Evolutionary conservation across 2,888 invertebrate genomes (phyloP).

Genomic region (Andricus quercusramuli): DNA sequence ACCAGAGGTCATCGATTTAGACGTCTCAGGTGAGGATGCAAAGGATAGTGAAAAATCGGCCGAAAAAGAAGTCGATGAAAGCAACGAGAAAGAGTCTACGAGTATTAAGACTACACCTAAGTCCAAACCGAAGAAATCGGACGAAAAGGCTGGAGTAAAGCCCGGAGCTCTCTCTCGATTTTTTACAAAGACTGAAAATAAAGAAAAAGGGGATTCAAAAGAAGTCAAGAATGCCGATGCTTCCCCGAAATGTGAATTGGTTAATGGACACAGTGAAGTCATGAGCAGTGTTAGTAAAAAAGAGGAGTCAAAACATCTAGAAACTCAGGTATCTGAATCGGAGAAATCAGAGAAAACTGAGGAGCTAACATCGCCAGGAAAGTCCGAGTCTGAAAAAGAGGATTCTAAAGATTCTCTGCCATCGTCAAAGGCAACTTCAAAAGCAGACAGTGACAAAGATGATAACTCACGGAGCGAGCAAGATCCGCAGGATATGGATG

Average conservation of each 20-base stretch:
- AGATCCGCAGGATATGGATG: slow-evolving; percentile 43
- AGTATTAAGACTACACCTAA: slow-evolving; percentile 47
- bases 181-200: slow-evolving; percentile 57
- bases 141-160: slow-evolving; percentile 54
- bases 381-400: background rate
- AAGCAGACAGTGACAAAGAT: slow-evolving; percentile 40
- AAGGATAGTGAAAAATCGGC: slow-evolving; percentile 36
- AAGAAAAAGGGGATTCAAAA: slow-evolving; percentile 40
- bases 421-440: slow-evolving; percentile 37
- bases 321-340: slow-evolving; percentile 1
- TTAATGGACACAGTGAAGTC: slow-evolving; percentile 10
- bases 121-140: slow-evolving; percentile 49
- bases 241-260: slow-evolving; percentile 11
- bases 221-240: slow-evolving; percentile 12
- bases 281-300: slow-evolving; percentile 14
- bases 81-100: slow-evolving; percentile 43
- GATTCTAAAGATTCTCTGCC: slow-evolving; percentile 16
- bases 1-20: slow-evolving; percentile 26
- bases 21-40: slow-evolving; percentile 27
- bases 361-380: background rate
- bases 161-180: slow-evolving; percentile 53
- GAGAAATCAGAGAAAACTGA: slow-evolving; percentile 20
- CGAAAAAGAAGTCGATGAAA: slow-evolving; percentile 39
- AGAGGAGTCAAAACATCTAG: slow-evolving; percentile 6
- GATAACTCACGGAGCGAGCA: slow-evolving; percentile 11